phyloP scores from a whole-genome alignment of 2,797 vertebrate species.

The Acanthornis magna region DNA sequence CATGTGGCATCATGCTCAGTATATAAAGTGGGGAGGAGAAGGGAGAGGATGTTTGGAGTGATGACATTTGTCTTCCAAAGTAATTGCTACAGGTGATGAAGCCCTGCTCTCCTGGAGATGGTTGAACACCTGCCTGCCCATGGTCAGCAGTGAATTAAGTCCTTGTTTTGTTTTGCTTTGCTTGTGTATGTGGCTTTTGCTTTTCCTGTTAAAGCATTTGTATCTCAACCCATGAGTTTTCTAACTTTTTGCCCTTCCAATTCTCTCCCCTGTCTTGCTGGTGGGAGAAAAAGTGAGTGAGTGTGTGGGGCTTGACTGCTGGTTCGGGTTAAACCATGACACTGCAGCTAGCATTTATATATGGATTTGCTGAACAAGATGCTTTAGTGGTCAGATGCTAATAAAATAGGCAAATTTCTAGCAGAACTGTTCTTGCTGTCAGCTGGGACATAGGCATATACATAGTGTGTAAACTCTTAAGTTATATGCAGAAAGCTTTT shows the following conservation, averaged over 20 bases:
- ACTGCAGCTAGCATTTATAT: rapidly evolving
- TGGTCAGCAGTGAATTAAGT: neutral
- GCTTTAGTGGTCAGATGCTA: neutral
- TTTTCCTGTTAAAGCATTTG: neutral
- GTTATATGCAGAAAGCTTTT: neutral
- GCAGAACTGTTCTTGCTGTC: neutral
- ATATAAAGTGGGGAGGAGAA: neutral
- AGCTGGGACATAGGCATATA: neutral
- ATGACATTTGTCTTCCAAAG: neutral
- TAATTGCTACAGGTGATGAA: neutral
- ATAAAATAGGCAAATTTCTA: neutral
- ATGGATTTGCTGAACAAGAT: neutral
- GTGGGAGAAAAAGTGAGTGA: too few species aligned
- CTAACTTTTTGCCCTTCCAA: neutral
- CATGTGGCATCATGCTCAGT: too few species aligned
- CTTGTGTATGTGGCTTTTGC: neutral
- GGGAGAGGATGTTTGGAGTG: neutral
- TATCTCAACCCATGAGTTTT: neutral
- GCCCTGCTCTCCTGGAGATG: neutral
- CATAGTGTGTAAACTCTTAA: rapidly evolving
- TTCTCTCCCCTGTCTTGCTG: neutral
- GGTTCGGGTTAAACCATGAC: neutral
- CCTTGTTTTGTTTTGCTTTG: neutral
- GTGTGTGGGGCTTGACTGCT: neutral
- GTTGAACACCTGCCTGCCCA: too few species aligned